Evolutionary conservation across 1,140 invertebrate genomes (phyloP), one percentile per base, ranked within the genome.

Genomic region (Drosophila sechellia): DNA sequence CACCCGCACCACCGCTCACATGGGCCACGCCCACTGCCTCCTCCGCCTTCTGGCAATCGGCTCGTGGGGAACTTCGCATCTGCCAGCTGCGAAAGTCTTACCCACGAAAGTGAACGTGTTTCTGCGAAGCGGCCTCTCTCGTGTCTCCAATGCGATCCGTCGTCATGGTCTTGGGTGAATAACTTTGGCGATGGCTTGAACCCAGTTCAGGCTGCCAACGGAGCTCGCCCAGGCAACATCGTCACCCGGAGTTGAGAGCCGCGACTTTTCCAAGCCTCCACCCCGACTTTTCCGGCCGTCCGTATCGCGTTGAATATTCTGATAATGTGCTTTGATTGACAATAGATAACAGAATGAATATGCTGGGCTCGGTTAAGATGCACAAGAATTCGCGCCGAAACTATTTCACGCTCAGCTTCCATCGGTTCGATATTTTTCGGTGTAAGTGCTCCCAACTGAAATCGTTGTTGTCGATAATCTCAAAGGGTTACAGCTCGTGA

Each of bases 101-200:
- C 84, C 70, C 78, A 83, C 54, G 83, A 87, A 87, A 87, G 83
- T 89, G 84, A 87, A 87, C 83, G 83, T 87, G 83, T 87, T 87
- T 85, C 31, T 65, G 58, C 52, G 13, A 39, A 39, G 57, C 20
- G 46, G 49, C 35, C 49, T 15, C 46, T 17, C 57, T 39, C 46
- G 22, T 13, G 58, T 10, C 39, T 46, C 25, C 50, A 52, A 3
- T 39, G 22, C 55, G 48, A 50, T 52, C 34, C 45, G 20, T 46
- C 43, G 22, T 8, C 25, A 6, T 22, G 56, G 83, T 87, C 79
- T 87, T 87, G 83, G 83, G 84, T 87, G 83, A 87, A 87, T 87
- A 87, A 87, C 83, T 87, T 87, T 77, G 84, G 55, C 84, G 54
- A 83, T 87, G 56, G 79, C 84, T 61, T 83, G 83, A 79, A 87